These are phyloP conservation scores for Gymnobelideus leadbeateri DNA, from an alignment of 2,113 vertebrate species.

Conservation along the genomic window DNA sequence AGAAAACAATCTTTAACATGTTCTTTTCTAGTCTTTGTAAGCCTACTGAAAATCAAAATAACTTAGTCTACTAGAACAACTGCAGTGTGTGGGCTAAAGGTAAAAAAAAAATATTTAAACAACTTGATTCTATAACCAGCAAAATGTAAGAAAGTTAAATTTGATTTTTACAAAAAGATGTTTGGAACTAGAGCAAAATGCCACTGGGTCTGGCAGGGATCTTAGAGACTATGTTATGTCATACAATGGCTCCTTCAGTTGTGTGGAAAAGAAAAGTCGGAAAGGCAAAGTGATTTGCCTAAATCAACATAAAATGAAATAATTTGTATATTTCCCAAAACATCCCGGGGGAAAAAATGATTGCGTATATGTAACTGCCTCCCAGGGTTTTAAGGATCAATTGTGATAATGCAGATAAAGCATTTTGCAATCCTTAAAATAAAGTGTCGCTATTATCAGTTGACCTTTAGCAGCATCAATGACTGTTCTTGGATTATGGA, in stretches of 20 bases:
- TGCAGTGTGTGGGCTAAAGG: slow-evolving; percentile 27
- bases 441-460: not conserved
- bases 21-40: slow-evolving; percentile 49
- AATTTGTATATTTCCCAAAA: slow-evolving; percentile 17
- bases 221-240: not conserved
- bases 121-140: slow-evolving; percentile 50
- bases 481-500: not conserved
- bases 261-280: not conserved
- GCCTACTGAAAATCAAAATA: not conserved
- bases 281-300: not conserved
- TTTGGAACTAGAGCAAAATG: slow-evolving; percentile 23
- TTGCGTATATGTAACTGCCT: not conserved
- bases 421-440: not conserved
- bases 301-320: not conserved
- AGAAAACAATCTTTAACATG: not conserved
- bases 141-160: slow-evolving; percentile 53
- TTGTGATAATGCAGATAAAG: not conserved
- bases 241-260: not conserved
- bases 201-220: not conserved
- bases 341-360: not conserved
- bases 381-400: not conserved
- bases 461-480: not conserved
- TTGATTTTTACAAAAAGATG: slow-evolving; percentile 56
- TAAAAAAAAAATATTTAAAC: slow-evolving; percentile 57
- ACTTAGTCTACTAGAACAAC: slow-evolving; percentile 13